Percentiles rank a stretch among this genome's conserved stretches.
phyloP scores from a whole-genome alignment of 64 coral and sea anemone genomes.

The Catalaphyllia jardinei region DNA sequence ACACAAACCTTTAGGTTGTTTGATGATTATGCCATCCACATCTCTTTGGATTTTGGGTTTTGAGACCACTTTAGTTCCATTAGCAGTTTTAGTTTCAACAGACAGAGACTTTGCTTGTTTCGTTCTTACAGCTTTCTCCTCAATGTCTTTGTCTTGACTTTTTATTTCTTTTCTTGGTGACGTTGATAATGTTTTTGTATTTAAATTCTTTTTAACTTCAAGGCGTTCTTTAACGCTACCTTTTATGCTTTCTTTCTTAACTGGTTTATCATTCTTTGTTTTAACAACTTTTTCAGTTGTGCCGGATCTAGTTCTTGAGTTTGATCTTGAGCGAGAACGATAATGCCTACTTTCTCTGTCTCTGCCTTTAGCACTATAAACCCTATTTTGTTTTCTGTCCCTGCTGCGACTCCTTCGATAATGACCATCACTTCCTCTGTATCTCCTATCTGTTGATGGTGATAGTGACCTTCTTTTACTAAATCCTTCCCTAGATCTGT shows the following conservation, averaged over 20 bases:
- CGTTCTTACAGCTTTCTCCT: not conserved
- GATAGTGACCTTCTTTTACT: conserved; percentile 9
- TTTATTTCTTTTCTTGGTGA: conserved; percentile 5
- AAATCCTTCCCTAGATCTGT: not conserved
- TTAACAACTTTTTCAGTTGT: not conserved
- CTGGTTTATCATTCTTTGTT: not conserved
- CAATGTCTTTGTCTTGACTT: not conserved
- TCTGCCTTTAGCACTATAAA: not conserved
- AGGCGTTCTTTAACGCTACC: not conserved
- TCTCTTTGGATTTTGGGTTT: not conserved
- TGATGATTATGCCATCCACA: not conserved
- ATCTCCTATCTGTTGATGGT: not conserved
- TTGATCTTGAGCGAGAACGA: conserved; percentile 17
- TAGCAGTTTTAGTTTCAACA: not conserved
- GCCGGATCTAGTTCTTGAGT: not conserved
- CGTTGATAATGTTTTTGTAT: not conserved
- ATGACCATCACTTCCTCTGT: conserved; percentile 6
- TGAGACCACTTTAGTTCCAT: not conserved
- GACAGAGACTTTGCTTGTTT: not conserved
- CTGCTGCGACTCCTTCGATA: conserved; percentile 9
- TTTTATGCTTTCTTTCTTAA: not conserved
- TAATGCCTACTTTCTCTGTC: conserved; percentile 9
- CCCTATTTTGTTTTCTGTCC: conserved; percentile 11
- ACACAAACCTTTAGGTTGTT: conserved; percentile 24
- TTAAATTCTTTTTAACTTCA: not conserved